A percentile compares a stretch with the other conserved stretches of the same genome.
Conservation (phyloP, 2,888 invertebrate species). For the Mesorhabditis spiculigera region DNA sequence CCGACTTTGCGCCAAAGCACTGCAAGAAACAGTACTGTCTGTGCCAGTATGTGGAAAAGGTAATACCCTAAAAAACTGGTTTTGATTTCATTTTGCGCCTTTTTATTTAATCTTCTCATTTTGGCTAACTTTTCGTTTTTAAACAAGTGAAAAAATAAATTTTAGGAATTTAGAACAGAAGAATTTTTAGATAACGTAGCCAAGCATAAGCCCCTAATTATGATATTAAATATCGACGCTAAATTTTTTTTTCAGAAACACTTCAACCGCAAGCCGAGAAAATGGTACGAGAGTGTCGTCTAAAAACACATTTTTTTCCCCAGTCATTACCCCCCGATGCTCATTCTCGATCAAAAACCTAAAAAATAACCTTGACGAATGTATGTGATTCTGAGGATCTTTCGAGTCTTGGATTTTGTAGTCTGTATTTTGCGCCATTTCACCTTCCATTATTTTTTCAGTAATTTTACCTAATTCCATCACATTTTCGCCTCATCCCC, state of each 20-base stretch:
- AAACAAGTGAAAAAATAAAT: not conserved
- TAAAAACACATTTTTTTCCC: slow-evolving; percentile 11
- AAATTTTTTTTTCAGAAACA: slow-evolving; percentile 25
- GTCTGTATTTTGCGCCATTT: no score
- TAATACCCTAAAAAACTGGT: slow-evolving; percentile 9
- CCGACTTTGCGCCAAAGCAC: slow-evolving; percentile 52
- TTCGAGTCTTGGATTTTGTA: no score
- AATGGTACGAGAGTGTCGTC: slow-evolving; percentile 40
- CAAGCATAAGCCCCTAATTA: not conserved
- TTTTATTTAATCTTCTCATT: not conserved
- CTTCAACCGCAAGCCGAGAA: slow-evolving; percentile 38
- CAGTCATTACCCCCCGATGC: no score
- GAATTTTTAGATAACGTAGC: no score
- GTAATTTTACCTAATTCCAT: no score
- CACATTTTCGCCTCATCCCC: no score
- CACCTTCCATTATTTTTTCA: no score
- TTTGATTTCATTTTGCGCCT: not conserved
- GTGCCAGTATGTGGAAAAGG: slow-evolving; percentile 54
- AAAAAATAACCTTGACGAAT: no score
- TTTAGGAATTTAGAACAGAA: no score
- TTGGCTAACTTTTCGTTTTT: not conserved
- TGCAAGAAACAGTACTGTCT: slow-evolving; percentile 48
- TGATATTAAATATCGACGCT: no score
- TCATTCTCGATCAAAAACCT: no score
- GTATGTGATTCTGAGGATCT: no score